These are phyloP conservation scores for Antedon mediterranea DNA, from an alignment of 53 echinoderm and acorn worm genomes.

Conservation along the genomic window DNA sequence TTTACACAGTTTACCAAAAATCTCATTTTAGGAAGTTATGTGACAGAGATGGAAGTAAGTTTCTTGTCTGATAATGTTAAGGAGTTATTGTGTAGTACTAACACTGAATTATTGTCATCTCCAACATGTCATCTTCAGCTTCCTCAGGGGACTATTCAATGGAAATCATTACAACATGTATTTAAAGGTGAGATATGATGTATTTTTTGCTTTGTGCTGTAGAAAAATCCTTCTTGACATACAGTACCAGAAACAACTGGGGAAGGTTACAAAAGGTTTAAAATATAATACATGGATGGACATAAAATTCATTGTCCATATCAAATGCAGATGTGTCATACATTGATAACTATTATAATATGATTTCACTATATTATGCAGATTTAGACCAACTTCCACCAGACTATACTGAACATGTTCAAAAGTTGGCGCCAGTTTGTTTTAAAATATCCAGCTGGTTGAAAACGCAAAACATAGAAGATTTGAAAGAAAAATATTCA, in stretches of 20 bases:
- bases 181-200: background rate
- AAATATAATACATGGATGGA: no score
- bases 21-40: no score
- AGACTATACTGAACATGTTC: conserved; percentile 34
- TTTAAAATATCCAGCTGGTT: conserved; percentile 22
- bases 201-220: no score
- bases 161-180: background rate
- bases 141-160: background rate
- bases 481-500: conserved; percentile 22
- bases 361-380: no score
- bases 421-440: conserved; percentile 25
- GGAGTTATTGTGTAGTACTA: background rate
- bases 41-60: background rate
- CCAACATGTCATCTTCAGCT: background rate
- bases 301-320: no score
- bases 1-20: no score
- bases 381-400: background rate
- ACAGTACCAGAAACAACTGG: no score
- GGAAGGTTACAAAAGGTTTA: no score
- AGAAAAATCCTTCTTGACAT: no score
- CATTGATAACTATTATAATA: no score
- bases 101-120: background rate
- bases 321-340: no score
- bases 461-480: conserved; percentile 9
- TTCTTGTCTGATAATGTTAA: background rate